Evolutionary conservation across 2,888 invertebrate genomes (phyloP).

Genomic region (Phasia obesa): DNA sequence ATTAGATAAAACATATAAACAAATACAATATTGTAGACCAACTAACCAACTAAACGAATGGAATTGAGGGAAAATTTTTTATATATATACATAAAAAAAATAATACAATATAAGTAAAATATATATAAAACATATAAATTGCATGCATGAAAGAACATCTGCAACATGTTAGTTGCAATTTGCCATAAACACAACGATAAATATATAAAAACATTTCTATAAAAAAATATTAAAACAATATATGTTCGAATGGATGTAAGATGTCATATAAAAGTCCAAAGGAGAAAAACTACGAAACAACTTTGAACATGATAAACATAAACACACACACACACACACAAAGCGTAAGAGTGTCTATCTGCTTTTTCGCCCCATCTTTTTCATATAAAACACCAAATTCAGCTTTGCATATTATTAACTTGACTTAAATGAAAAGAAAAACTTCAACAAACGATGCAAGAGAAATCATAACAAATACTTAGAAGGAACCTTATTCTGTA

Average conservation of each 20-base stretch:
- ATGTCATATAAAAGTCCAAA: constrained; percentile 59
- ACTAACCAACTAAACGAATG: not conserved
- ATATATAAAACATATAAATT: constrained; percentile 60
- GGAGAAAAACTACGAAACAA: constrained; percentile 35
- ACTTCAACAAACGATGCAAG: not conserved
- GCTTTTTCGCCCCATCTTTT: not conserved
- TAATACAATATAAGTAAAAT: constrained; percentile 33
- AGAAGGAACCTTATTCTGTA: constrained; percentile 6
- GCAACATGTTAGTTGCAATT: constrained; percentile 48
- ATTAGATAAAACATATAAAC: constrained; percentile 60
- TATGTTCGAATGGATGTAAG: constrained; percentile 43
- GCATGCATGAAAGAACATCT: constrained; percentile 66
- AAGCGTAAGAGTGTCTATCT: not conserved
- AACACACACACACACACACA: not conserved
- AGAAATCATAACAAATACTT: constrained; percentile 52
- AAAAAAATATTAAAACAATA: constrained; percentile 33
- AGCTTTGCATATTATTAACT: constrained; percentile 54
- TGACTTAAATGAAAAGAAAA: constrained; percentile 4
- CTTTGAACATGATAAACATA: constrained; percentile 41
- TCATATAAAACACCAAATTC: constrained; percentile 17
- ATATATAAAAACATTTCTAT: not conserved
- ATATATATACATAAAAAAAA: constrained; percentile 5
- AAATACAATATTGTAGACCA: constrained; percentile 9
- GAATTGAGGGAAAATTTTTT: not conserved
- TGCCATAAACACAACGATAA: constrained; percentile 31